phyloP scores from a whole-genome alignment of 2,113 vertebrate genomes.

The Odobenus rosmarus region DNA sequence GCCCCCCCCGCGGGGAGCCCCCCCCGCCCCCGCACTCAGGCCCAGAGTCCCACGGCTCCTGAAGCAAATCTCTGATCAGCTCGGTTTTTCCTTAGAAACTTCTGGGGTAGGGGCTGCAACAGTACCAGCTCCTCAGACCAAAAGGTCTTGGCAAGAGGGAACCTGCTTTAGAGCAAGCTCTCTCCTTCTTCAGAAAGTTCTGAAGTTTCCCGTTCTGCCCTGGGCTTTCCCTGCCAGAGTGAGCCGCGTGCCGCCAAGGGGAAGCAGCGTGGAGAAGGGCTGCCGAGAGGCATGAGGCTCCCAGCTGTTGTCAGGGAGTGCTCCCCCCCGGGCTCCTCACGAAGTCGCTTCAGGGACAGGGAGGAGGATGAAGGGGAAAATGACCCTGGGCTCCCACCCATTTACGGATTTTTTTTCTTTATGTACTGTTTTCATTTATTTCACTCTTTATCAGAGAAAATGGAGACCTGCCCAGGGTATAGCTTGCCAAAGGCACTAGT shows the following conservation, averaged over 20 bases:
- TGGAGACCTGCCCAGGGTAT: slow-evolving; percentile 19
- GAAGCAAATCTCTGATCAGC: background rate
- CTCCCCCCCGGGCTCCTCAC: background rate
- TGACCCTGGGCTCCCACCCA: slow-evolving; percentile 35
- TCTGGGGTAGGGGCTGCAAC: background rate
- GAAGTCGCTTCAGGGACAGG: background rate
- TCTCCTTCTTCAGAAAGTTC: slow-evolving; percentile 67
- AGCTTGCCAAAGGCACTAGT: slow-evolving; percentile 27
- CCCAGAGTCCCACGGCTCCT: background rate
- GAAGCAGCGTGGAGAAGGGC: background rate
- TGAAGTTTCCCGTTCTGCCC: slow-evolving; percentile 64
- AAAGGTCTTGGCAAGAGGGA: slow-evolving; percentile 20
- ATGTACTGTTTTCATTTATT: slow-evolving; percentile 66
- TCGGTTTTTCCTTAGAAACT: background rate
- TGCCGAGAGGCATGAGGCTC: slow-evolving; percentile 47
- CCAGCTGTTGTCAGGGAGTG: background rate
- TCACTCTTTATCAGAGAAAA: slow-evolving; percentile 63
- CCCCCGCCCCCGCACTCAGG: fast-evolving
- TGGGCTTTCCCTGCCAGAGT: slow-evolving; percentile 71
- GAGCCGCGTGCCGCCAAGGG: background rate
- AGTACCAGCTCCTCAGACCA: background rate
- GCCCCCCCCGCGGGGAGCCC: fast-evolving
- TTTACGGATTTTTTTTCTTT: slow-evolving; percentile 41
- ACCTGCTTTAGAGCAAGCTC: background rate
- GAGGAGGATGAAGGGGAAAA: background rate